These are phyloP conservation scores for Pediacus dermestoides DNA, from an alignment of 2,888 invertebrate genomes.

Conservation along the genomic window DNA sequence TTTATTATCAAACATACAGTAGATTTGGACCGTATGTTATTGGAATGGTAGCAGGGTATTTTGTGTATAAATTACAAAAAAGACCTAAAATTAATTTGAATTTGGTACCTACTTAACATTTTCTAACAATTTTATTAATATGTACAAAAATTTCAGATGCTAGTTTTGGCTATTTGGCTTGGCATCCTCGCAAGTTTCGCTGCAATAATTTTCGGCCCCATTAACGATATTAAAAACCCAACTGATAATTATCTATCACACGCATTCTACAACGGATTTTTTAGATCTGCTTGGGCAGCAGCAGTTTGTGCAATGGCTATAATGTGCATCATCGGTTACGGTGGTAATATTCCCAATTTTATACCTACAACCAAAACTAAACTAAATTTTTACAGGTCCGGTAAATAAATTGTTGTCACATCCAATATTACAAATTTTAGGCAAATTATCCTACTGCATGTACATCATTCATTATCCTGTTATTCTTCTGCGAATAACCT, in stretches of 20 bases:
- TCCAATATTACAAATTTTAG: not conserved
- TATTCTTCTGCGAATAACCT: slow-evolving; percentile 2
- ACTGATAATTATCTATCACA: not conserved
- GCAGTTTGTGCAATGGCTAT: not conserved
- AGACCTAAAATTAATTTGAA: too few species aligned
- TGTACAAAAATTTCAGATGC: too few species aligned
- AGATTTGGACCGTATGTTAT: slow-evolving; percentile 16
- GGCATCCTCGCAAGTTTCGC: too few species aligned
- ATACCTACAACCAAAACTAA: not conserved
- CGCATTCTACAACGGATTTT: slow-evolving; percentile 5
- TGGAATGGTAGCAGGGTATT: slow-evolving; percentile 16
- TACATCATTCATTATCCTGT: slow-evolving; percentile 5
- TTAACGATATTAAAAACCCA: not conserved
- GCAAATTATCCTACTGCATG: slow-evolving; percentile 5
- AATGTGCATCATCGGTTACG: slow-evolving; percentile 1
- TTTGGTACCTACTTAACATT: too few species aligned
- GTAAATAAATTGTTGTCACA: not conserved
- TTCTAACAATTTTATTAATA: too few species aligned
- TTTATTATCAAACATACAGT: slow-evolving; percentile 12
- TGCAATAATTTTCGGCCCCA: not conserved
- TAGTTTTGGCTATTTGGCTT: too few species aligned
- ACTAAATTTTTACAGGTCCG: not conserved
- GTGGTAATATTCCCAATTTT: not conserved
- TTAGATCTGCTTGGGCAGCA: slow-evolving; percentile 5
- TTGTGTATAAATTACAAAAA: slow-evolving; percentile 9